phyloP scores from a whole-genome alignment of 2,888 invertebrate species.

The Noctua janthe region DNA sequence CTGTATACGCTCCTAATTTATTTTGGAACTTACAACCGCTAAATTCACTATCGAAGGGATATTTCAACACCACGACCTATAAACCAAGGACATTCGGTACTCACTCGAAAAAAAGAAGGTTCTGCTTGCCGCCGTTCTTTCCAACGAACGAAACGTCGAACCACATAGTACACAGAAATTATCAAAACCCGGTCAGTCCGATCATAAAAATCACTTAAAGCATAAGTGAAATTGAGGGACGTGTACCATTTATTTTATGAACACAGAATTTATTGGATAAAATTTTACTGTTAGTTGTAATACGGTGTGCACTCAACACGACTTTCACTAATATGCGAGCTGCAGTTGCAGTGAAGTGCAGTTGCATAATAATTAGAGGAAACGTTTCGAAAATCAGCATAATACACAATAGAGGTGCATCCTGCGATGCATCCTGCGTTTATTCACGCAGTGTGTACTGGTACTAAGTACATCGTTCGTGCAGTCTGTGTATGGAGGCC shows the following conservation, averaged over 20 bases:
- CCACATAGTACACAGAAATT: constrained; percentile 74
- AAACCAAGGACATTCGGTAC: constrained; percentile 60
- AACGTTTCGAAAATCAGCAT: constrained; percentile 81
- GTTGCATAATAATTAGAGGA: constrained; percentile 79
- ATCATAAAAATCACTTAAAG: constrained; percentile 71
- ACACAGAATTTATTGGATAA: constrained; percentile 56
- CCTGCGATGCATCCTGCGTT: constrained; percentile 77
- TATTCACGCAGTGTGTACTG: constrained; percentile 57
- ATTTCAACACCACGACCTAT: neutral
- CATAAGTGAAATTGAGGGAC: constrained; percentile 68
- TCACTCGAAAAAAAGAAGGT: constrained; percentile 81
- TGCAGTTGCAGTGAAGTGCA: constrained; percentile 57
- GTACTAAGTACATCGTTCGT: neutral
- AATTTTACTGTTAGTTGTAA: constrained; percentile 47
- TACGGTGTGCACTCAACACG: constrained; percentile 63
- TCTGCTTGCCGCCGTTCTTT: constrained; percentile 77
- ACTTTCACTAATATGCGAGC: constrained; percentile 76
- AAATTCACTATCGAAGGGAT: neutral
- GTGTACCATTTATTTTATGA: constrained; percentile 29
- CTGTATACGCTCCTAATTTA: neutral
- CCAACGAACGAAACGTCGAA: constrained; percentile 81
- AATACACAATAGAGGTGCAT: constrained; percentile 72
- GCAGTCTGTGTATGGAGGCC: constrained; percentile 17
- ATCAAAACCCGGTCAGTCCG: constrained; percentile 50
- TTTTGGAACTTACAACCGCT: neutral